Evolutionary conservation across 2,113 vertebrate species (phyloP).

Genomic region (Pao palembangensis): DNA sequence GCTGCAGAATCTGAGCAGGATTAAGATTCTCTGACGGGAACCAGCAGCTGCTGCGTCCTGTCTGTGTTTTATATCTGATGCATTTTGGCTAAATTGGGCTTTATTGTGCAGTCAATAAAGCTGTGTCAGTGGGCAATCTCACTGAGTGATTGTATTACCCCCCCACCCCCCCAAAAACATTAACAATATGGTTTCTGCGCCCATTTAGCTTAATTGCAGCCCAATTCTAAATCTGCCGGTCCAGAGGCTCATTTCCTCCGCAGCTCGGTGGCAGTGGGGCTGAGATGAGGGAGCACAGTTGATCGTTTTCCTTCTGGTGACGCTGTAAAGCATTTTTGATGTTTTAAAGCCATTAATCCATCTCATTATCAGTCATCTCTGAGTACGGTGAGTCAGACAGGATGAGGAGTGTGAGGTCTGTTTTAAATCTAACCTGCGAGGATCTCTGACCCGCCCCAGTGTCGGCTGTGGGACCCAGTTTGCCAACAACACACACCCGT

Average conservation of each 20-base stretch:
- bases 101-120: slow-evolving; percentile 41
- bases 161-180: slow-evolving; percentile 34
- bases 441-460: no score
- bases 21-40: slow-evolving; percentile 32
- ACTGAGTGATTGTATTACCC: slow-evolving; percentile 48
- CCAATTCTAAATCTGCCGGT: neutral
- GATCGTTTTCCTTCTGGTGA: no score
- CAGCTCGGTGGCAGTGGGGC: neutral
- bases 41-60: slow-evolving; percentile 45
- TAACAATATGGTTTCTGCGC: slow-evolving; percentile 47
- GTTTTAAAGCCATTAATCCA: no score
- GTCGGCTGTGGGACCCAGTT: no score
- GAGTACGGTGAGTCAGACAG: no score
- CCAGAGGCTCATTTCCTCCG: slow-evolving; percentile 13
- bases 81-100: slow-evolving; percentile 49
- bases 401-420: no score
- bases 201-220: slow-evolving; percentile 47
- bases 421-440: no score
- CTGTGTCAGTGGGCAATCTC: slow-evolving; percentile 46
- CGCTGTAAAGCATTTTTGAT: no score
- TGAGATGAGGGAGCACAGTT: neutral
- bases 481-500: no score
- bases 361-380: no score
- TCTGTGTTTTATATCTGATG: slow-evolving; percentile 35
- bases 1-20: slow-evolving; percentile 14